Evolutionary conservation across 2,797 vertebrate genomes (phyloP).

Genomic region (Anableps anableps): DNA sequence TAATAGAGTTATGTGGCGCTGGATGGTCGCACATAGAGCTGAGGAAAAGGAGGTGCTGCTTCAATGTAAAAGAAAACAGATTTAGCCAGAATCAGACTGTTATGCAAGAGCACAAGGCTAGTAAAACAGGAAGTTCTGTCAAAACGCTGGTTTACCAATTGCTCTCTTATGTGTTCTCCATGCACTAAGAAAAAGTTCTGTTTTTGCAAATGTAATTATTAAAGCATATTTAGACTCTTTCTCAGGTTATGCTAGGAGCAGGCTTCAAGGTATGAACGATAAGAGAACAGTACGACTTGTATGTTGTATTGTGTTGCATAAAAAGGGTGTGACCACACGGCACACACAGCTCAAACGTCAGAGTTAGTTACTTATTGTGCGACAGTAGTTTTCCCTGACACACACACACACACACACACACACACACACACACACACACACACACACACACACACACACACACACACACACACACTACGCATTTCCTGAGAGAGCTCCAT

Average conservation of each 20-base stretch:
- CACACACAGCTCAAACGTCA: slow-evolving; percentile 43
- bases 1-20: slow-evolving; percentile 86
- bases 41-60: slow-evolving; percentile 31
- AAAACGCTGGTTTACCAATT: slow-evolving; percentile 7
- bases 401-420: neutral
- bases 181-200: neutral
- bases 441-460: neutral
- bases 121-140: slow-evolving; percentile 34
- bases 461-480: neutral
- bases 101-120: slow-evolving; percentile 49
- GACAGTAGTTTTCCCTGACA: slow-evolving; percentile 31
- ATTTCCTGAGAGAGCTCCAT: slow-evolving; percentile 61
- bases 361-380: slow-evolving; percentile 37
- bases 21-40: slow-evolving; percentile 72
- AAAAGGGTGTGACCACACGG: slow-evolving; percentile 55
- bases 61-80: slow-evolving; percentile 51
- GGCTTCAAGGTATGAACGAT: neutral
- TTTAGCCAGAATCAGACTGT: slow-evolving; percentile 45
- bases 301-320: slow-evolving; percentile 42
- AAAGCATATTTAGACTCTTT: neutral
- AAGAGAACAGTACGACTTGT: neutral
- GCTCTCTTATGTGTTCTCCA: slow-evolving; percentile 2
- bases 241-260: neutral
- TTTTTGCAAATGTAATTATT: slow-evolving; percentile 10
- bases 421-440: neutral